phyloP scores from a whole-genome alignment of 2,888 invertebrate species.

The Spodoptera picta region DNA sequence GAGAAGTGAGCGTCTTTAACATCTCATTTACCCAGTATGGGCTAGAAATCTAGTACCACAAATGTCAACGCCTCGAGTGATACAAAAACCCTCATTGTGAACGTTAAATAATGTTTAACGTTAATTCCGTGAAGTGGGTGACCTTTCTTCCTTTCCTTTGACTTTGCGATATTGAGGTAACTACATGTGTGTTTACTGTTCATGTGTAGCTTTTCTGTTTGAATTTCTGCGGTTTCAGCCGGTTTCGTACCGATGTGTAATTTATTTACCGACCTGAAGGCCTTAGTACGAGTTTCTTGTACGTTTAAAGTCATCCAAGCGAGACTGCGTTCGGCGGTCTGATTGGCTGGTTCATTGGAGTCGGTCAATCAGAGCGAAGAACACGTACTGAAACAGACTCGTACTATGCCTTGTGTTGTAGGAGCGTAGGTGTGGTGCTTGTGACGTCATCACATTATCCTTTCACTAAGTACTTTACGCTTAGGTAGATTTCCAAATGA shows the following conservation, averaged over 20 bases:
- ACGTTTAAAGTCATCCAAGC: no score
- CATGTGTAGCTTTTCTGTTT: slow-evolving; percentile 9
- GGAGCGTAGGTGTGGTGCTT: slow-evolving; percentile 15
- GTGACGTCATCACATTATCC: slow-evolving; percentile 41
- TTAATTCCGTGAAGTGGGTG: background rate
- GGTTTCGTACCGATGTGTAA: slow-evolving; percentile 39
- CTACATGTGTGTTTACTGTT: slow-evolving; percentile 12
- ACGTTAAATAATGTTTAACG: no score
- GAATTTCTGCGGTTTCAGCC: slow-evolving; percentile 29
- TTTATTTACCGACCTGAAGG: slow-evolving; percentile 58
- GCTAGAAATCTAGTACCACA: no score
- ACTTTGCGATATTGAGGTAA: slow-evolving; percentile 2
- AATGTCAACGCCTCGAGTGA: no score
- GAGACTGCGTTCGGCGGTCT: no score
- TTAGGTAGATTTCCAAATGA: slow-evolving; percentile 54
- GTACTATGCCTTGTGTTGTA: slow-evolving; percentile 28
- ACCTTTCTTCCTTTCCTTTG: slow-evolving; percentile 2
- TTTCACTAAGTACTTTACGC: slow-evolving; percentile 27
- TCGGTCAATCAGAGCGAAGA: no score
- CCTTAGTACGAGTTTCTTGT: no score
- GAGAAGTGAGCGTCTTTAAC: no score
- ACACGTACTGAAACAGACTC: no score
- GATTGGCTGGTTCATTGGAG: no score
- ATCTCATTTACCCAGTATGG: no score
- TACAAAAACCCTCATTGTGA: no score